A percentile compares a stretch with the other conserved stretches of the same genome.
Evolutionary conservation across 2,797 vertebrate species (phyloP).

Genomic region (Halcyon leucocephala): DNA sequence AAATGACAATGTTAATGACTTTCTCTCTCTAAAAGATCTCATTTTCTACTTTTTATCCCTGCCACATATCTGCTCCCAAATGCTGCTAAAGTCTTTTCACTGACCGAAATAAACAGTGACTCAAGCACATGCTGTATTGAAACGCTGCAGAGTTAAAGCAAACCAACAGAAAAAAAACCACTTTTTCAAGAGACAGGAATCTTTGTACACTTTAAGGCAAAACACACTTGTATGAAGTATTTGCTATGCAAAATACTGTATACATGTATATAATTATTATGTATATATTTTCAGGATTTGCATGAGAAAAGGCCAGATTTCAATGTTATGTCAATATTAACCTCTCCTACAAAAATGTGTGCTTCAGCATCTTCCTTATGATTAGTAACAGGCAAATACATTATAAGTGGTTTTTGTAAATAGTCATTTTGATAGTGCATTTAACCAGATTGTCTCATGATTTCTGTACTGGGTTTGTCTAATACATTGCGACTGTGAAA

Average conservation of each 20-base stretch:
- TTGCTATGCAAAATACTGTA: background rate
- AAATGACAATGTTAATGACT: conserved; percentile 52
- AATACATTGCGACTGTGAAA: background rate
- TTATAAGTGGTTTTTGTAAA: background rate
- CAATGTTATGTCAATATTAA: background rate
- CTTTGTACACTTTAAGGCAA: background rate
- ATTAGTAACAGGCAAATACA: background rate
- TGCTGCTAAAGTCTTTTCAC: background rate
- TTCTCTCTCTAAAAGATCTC: conserved; percentile 41
- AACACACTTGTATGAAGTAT: background rate
- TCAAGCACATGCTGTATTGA: fast-evolving
- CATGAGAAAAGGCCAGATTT: background rate
- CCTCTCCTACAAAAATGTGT: background rate
- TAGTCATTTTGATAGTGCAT: background rate
- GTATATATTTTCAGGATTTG: background rate
- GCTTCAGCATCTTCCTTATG: background rate
- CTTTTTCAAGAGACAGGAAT: background rate
- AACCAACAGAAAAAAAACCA: background rate
- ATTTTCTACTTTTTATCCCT: conserved; percentile 64
- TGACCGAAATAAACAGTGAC: background rate
- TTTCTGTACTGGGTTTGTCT: background rate
- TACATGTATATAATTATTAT: background rate
- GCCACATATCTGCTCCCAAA: conserved; percentile 36
- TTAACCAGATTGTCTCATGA: background rate
- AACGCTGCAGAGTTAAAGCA: background rate